Percentiles rank a stretch among this genome's conserved stretches.
These are phyloP conservation scores for Calosoma granatense DNA, from an alignment of 1,140 invertebrate species.

Conservation along the genomic window DNA sequence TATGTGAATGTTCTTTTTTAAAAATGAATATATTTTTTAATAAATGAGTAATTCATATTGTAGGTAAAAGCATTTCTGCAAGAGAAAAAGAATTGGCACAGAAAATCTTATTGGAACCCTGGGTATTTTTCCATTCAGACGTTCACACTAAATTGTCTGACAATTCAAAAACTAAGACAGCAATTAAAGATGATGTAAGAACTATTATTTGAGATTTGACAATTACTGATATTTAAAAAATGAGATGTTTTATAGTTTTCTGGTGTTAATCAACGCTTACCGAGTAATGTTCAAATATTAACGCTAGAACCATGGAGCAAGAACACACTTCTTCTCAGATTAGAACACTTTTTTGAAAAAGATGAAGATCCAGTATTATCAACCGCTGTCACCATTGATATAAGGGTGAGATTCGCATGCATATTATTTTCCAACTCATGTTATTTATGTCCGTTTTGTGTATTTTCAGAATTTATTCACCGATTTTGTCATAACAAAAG, in stretches of 20 bases:
- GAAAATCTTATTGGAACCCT: conserved; percentile 23
- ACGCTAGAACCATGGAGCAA: conserved; percentile 70
- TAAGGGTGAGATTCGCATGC: too few species aligned
- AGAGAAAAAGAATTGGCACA: background rate
- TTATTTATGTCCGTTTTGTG: background rate
- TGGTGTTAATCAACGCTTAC: conserved; percentile 36
- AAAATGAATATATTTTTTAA: too few species aligned
- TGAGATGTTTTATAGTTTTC: too few species aligned
- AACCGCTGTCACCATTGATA: conserved; percentile 40
- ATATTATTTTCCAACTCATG: background rate
- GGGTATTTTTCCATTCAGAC: conserved; percentile 32
- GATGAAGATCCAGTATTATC: conserved; percentile 47
- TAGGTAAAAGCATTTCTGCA: too few species aligned
- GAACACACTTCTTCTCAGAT: conserved; percentile 53
- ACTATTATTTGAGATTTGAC: too few species aligned
- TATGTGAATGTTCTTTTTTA: too few species aligned
- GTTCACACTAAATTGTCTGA: conserved; percentile 20
- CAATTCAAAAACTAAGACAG: conserved; percentile 24
- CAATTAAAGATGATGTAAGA: too few species aligned
- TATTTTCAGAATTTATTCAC: background rate
- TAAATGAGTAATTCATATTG: too few species aligned
- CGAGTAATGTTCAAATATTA: conserved; percentile 65
- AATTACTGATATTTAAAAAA: too few species aligned
- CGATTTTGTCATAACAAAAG: background rate
- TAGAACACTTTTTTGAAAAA: conserved; percentile 78